A percentile compares a stretch with the other conserved stretches of the same genome.
Conservation (phyloP, 2,888 invertebrate species). For the Caenorhabditis becei region DNA sequence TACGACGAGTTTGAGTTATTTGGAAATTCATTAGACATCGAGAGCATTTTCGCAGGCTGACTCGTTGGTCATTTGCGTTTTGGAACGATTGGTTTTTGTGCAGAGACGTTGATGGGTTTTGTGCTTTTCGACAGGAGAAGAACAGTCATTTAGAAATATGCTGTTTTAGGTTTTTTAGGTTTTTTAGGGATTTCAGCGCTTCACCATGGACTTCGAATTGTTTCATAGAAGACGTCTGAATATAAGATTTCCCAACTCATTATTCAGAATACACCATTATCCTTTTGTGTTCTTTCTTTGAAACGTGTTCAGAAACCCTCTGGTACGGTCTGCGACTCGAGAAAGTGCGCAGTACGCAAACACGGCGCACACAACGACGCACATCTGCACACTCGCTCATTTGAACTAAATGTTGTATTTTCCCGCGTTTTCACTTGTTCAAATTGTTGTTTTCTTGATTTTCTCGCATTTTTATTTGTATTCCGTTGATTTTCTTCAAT, state of each 20-base stretch:
- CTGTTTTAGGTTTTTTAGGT: too few species aligned
- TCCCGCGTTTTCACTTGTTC: slow-evolving; percentile 14
- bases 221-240: too few species aligned
- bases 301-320: not conserved
- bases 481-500: not conserved
- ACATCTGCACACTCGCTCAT: slow-evolving; percentile 21
- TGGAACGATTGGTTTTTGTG: not conserved
- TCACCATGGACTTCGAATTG: too few species aligned
- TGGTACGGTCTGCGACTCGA: not conserved
- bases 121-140: not conserved
- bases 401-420: slow-evolving; percentile 29
- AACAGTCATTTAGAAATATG: too few species aligned
- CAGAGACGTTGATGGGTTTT: not conserved
- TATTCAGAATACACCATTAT: too few species aligned
- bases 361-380: slow-evolving; percentile 28
- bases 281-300: too few species aligned
- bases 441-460: not conserved
- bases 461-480: not conserved
- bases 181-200: too few species aligned
- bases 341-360: not conserved
- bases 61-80: not conserved
- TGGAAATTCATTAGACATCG: slow-evolving; percentile 30
- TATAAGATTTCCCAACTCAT: too few species aligned
- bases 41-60: slow-evolving; percentile 26
- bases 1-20: not conserved